Base-by-base conservation (phyloP, 2,888 invertebrate species). In the Papilio elwesi region DNA sequence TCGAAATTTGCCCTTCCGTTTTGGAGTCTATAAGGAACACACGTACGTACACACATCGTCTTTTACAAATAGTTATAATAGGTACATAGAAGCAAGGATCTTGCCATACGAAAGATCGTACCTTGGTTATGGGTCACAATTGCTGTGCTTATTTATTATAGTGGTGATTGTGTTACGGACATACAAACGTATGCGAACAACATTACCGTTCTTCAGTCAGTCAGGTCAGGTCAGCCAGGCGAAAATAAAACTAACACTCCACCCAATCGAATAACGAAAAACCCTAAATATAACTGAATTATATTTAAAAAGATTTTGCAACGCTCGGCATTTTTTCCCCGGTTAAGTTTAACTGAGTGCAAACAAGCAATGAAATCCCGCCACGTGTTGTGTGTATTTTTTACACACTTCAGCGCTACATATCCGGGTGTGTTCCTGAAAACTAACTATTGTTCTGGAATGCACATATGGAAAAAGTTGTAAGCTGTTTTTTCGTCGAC, bases 281-380 rank as follows among this genome's bases (percentile, higher is more conserved):
- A 57, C 38, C 13, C 36, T 55, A 12, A 43, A 43, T 43, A 57
- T 36, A 57, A 57, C 13, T 57, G 38, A 57, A 57, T 57, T 57
- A 57, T 38, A n/a, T 13, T 7, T 7, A 38, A 57, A 36, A 36
- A 57, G 38, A 13, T 43, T 43, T 43, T 43, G 43, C 43, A 43
- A 57, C 36, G 38, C 57, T 13, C 57, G 57, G 36, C 57, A 57
- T 38, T 57, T 57, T 57, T 57, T 53, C 53, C 36, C 38, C 57
- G 57, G 57, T 57, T 57, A 57, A 57, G 57, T 57, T 57, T 57
- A 57, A 57, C 57, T 57, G 57, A 57, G 57, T n/a, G 36, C 12
- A 57, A 57, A 57, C 57, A 57, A 13, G 57, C 57, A 38, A 36
- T 57, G 57, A 57, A 57, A 57, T 57, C 36, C 13, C 38, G 13